Conservation (phyloP, 2,797 vertebrate genomes). For the Scarus forsteni region DNA sequence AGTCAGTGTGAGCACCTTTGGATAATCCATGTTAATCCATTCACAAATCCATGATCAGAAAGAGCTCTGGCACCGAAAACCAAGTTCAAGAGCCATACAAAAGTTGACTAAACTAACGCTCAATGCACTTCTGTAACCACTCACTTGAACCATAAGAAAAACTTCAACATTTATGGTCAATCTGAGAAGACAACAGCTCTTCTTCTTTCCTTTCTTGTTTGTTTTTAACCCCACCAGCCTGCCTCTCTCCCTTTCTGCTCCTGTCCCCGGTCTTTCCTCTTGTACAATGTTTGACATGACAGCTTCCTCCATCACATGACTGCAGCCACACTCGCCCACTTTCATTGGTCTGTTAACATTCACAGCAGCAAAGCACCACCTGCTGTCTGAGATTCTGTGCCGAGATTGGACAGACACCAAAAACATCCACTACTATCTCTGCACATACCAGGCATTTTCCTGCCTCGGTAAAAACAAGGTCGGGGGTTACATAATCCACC, state of each 20-base stretch:
- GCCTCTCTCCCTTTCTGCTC: background rate
- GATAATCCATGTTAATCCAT: background rate
- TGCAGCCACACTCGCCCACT: background rate
- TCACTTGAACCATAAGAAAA: background rate
- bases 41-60: background rate
- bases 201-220: background rate
- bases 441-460: conserved; percentile 53
- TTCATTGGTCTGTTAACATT: conserved; percentile 24
- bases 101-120: background rate
- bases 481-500: conserved; percentile 44
- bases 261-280: background rate
- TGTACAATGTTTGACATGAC: conserved; percentile 32
- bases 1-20: background rate
- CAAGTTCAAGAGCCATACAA: background rate
- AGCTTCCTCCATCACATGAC: conserved; percentile 42
- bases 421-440: conserved; percentile 9
- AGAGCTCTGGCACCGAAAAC: background rate
- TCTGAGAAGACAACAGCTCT: background rate
- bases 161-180: background rate
- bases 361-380: conserved; percentile 51
- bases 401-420: conserved; percentile 35
- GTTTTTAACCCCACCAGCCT: background rate
- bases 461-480: conserved; percentile 26
- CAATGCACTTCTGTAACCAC: background rate
- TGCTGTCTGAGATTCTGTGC: conserved; percentile 47